Conservation (phyloP, 2,797 vertebrate species). For the Takifugu ocellatus region DNA sequence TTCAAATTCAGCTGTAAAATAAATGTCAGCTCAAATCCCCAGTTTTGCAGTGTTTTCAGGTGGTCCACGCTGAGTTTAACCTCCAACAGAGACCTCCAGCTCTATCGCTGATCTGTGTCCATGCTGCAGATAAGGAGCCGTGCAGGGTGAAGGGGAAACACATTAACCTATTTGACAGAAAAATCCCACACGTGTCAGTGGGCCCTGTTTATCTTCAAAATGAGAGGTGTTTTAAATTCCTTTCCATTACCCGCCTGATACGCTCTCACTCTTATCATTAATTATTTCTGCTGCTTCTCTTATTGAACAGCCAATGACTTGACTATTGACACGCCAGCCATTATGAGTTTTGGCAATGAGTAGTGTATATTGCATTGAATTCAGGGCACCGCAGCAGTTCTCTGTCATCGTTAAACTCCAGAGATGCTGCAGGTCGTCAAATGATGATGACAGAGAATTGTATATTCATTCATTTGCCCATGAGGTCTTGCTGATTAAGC, state of each 20-base stretch:
- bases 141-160: conserved; percentile 3
- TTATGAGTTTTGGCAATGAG: conserved; percentile 48
- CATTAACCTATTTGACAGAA: conserved; percentile 18
- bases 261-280: conserved; percentile 13
- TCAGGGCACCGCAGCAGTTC: conserved; percentile 28
- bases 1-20: too few relatives aligned
- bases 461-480: conserved; percentile 53
- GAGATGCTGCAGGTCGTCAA: conserved; percentile 38
- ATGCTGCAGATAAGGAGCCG: conserved; percentile 21
- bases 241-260: conserved; percentile 11
- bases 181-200: conserved; percentile 24
- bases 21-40: too few relatives aligned
- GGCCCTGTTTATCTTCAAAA: conserved; percentile 13
- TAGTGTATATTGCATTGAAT: conserved; percentile 41
- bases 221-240: conserved; percentile 19
- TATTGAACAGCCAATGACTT: conserved; percentile 24
- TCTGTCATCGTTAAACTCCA: conserved; percentile 52
- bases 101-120: conserved; percentile 22
- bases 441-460: conserved; percentile 53
- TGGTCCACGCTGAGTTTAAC: too few relatives aligned
- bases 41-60: too few relatives aligned
- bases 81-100: conserved; percentile 25
- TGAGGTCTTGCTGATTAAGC: conserved; percentile 38
- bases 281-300: conserved; percentile 24
- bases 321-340: conserved; percentile 34